Conservation (phyloP, 2,888 invertebrate genomes). For the Cosmia pyralina region DNA sequence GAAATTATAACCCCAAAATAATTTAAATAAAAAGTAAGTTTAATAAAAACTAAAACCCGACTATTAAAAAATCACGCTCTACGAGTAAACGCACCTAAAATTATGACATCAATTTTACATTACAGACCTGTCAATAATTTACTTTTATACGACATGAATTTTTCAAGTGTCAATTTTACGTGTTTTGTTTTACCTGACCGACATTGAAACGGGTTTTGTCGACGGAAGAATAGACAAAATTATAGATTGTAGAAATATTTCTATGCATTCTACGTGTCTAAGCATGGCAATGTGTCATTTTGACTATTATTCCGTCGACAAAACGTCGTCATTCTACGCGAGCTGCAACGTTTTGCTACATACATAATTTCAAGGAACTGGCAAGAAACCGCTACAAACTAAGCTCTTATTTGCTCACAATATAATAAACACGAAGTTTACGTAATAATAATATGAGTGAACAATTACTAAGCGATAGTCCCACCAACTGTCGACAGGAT, state of each 20-base stretch:
- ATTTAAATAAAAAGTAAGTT: too few species aligned
- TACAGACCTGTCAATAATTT: neutral
- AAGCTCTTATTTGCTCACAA: slow-evolving; percentile 5
- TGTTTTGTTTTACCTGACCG: neutral
- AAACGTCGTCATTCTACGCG: too few species aligned
- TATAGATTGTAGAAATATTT: too few species aligned
- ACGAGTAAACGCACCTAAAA: neutral
- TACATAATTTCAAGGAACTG: neutral
- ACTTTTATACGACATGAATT: neutral
- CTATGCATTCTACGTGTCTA: too few species aligned
- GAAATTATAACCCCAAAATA: too few species aligned
- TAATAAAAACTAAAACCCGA: too few species aligned
- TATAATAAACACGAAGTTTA: slow-evolving; percentile 20
- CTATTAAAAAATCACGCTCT: too few species aligned
- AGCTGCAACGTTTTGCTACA: neutral
- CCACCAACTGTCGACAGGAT: slow-evolving; percentile 44
- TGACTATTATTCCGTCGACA: too few species aligned
- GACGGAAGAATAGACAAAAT: too few species aligned
- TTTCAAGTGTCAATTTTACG: neutral
- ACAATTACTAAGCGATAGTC: slow-evolving; percentile 33
- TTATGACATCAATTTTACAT: neutral
- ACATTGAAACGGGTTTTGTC: too few species aligned
- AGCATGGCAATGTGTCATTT: too few species aligned
- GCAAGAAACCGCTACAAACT: neutral
- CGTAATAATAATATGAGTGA: slow-evolving; percentile 26